Percentiles rank a stretch among this genome's conserved stretches.
phyloP scores from a whole-genome alignment of 1,140 invertebrate species.

The Philaenus spumarius region DNA sequence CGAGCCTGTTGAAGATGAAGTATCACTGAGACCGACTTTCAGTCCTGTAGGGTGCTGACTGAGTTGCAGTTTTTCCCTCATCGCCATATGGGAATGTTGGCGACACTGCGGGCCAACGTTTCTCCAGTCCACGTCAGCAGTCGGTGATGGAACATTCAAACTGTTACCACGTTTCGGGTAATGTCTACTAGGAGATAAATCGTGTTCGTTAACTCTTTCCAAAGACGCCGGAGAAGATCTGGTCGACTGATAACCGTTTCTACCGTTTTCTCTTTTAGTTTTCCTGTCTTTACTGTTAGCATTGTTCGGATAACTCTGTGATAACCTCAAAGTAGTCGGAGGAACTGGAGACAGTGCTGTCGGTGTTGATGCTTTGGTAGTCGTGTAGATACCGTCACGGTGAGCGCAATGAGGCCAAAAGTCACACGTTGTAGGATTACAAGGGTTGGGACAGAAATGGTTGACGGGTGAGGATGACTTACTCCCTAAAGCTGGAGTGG shows the following conservation, averaged over 20 bases:
- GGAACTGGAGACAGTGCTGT: conserved; percentile 11
- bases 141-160: conserved; percentile 18
- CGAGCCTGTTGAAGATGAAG: conserved; percentile 10
- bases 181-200: conserved; percentile 14
- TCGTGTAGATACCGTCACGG: conserved; percentile 35
- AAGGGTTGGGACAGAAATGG: conserved; percentile 31
- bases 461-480: conserved; percentile 12
- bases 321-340: conserved; percentile 40
- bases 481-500: conserved; percentile 38
- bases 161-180: conserved; percentile 20
- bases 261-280: neutral
- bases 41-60: neutral
- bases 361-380: conserved; percentile 13
- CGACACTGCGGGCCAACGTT: conserved; percentile 11
- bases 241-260: conserved; percentile 14
- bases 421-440: conserved; percentile 47
- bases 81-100: conserved; percentile 6
- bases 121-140: conserved; percentile 15
- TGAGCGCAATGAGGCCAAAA: conserved; percentile 52
- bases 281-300: neutral
- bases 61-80: conserved; percentile 1
- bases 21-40: conserved; percentile 12
- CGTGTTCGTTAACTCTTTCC: conserved; percentile 32
- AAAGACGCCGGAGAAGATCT: conserved; percentile 33
- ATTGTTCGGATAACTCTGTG: conserved; percentile 47